Percentiles rank a stretch among this genome's conserved stretches.
Conservation (phyloP, 2,113 vertebrate genomes). For the Noturus placidus region DNA sequence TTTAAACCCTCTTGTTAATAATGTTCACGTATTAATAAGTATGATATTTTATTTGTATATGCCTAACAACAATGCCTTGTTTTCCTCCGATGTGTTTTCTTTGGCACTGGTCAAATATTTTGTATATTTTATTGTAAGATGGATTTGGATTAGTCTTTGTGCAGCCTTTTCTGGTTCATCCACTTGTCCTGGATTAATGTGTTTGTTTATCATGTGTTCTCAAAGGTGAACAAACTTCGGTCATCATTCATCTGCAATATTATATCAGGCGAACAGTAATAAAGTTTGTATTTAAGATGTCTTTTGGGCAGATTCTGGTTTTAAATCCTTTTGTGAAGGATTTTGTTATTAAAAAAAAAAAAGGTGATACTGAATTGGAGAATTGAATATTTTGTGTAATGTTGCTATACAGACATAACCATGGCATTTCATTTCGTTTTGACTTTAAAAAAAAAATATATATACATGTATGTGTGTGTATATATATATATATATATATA, state of each 20-base stretch:
- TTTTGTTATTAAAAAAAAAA: constrained; percentile 51
- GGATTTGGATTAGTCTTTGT: constrained; percentile 54
- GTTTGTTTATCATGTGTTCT: constrained; percentile 52
- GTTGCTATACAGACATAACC: neutral
- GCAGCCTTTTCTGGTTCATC: constrained; percentile 12
- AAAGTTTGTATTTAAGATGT: constrained; percentile 33
- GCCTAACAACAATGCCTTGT: constrained; percentile 42
- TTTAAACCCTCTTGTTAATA: constrained; percentile 45
- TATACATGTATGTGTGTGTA: too few relatives aligned
- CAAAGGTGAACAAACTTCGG: constrained; percentile 57
- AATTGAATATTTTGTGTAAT: constrained; percentile 6
- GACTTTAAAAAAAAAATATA: neutral
- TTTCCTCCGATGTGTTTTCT: constrained; percentile 41
- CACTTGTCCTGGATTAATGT: neutral
- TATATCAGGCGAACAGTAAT: neutral
- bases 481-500: too few relatives aligned
- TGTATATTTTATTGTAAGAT: constrained; percentile 70
- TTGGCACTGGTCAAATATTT: constrained; percentile 50
- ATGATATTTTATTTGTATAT: constrained; percentile 51
- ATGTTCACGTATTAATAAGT: constrained; percentile 29
- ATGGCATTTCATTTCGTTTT: neutral
- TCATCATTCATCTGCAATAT: constrained; percentile 32
- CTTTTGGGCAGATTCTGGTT: constrained; percentile 19
- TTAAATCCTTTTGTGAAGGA: constrained; percentile 66
- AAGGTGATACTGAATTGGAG: constrained; percentile 36